Evolutionary conservation across 53 echinoderm and acorn worm genomes (phyloP).

Genomic region (Echinarachnius parma): DNA sequence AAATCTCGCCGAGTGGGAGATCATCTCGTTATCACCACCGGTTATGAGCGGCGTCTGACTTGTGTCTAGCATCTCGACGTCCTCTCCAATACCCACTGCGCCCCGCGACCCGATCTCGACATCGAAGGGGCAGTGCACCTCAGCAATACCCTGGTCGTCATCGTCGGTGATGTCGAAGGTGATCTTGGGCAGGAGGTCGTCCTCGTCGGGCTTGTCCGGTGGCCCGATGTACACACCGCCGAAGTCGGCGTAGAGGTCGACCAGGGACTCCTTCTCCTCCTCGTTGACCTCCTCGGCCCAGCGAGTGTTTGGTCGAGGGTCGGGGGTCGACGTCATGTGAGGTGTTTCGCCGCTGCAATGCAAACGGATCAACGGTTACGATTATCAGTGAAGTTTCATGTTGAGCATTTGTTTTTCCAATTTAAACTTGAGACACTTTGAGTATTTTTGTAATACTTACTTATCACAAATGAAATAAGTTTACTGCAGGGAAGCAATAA

Average conservation of each 20-base stretch:
- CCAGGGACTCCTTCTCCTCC: slow-evolving; percentile 33
- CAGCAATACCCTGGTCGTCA: slow-evolving; percentile 58
- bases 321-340: slow-evolving; percentile 11
- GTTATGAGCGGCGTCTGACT: no score
- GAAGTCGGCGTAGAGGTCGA: slow-evolving; percentile 67
- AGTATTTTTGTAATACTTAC: no score
- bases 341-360: no score
- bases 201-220: slow-evolving; percentile 42
- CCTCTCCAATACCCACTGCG: slow-evolving; percentile 14
- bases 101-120: slow-evolving; percentile 33
- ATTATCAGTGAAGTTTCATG: no score
- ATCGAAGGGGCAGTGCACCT: slow-evolving; percentile 72
- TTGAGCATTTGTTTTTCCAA: no score
- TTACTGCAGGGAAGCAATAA: no score
- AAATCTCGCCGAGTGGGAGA: slow-evolving; percentile 5
- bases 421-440: no score
- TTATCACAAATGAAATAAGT: no score
- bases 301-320: slow-evolving; percentile 1
- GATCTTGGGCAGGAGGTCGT: slow-evolving; percentile 5
- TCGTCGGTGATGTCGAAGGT: slow-evolving; percentile 41
- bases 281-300: slow-evolving; percentile 47
- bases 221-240: slow-evolving; percentile 87
- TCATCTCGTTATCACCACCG: neutral
- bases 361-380: no score
- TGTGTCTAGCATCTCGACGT: slow-evolving; percentile 6